Conservation (phyloP, 2,797 vertebrate genomes). For the Acipenser transmontanus region DNA sequence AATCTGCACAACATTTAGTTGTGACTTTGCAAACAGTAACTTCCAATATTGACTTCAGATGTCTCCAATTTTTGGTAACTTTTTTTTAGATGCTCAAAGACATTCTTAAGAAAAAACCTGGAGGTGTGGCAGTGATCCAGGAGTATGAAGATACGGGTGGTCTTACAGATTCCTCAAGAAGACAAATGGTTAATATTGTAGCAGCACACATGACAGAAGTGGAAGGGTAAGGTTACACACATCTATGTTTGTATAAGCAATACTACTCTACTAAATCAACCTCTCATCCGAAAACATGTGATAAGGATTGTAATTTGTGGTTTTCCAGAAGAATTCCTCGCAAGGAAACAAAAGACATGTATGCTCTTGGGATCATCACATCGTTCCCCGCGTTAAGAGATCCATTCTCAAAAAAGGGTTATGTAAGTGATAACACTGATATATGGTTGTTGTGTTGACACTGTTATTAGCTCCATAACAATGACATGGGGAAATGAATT, state of each 20-base stretch:
- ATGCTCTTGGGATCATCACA: constrained; percentile 18
- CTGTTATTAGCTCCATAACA: no score
- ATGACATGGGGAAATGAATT: no score
- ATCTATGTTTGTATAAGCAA: no score
- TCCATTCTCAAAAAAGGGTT: constrained; percentile 21
- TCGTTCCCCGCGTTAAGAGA: constrained; percentile 17
- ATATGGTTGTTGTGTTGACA: no score
- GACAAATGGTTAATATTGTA: constrained; percentile 19
- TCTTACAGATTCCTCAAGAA: constrained; percentile 17
- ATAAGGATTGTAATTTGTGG: no score
- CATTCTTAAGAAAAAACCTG: constrained; percentile 12
- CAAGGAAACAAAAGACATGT: constrained; percentile 21
- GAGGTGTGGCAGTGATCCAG: constrained; percentile 14
- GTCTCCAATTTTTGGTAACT: background rate
- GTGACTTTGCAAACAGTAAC: no score
- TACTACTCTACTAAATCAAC: no score
- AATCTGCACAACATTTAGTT: no score
- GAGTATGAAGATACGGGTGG: constrained; percentile 15
- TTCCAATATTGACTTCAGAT: no score
- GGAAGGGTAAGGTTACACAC: constrained; percentile 15
- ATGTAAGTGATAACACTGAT: constrained; percentile 10
- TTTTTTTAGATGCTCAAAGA: constrained; percentile 11
- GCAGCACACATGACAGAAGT: constrained; percentile 17
- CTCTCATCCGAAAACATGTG: no score
- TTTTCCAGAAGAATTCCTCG: constrained; percentile 15